Conservation (phyloP, 2,797 vertebrate species). For the Chelidonichthys spinosus region DNA sequence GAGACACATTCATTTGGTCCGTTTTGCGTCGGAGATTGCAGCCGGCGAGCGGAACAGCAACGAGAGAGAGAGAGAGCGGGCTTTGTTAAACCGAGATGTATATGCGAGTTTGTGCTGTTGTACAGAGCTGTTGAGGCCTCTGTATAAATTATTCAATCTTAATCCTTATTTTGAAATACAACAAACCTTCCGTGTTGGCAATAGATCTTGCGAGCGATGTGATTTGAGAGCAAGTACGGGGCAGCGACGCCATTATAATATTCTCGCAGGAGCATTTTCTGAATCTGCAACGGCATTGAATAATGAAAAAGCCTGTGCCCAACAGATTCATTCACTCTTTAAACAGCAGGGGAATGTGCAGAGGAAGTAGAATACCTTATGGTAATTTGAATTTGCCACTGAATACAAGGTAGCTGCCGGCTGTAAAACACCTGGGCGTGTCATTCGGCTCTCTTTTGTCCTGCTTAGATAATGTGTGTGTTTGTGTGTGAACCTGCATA, state of each 20-base stretch:
- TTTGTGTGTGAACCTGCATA: conserved; percentile 9
- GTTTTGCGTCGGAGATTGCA: conserved; percentile 53
- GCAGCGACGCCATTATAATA: conserved; percentile 60
- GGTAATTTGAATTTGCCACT: conserved; percentile 58
- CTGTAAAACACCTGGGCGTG: conserved; percentile 49
- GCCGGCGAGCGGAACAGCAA: conserved; percentile 22
- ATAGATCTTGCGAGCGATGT: conserved; percentile 60
- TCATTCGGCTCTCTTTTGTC: conserved; percentile 31
- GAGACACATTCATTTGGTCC: conserved; percentile 61
- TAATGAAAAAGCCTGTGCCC: conserved; percentile 72
- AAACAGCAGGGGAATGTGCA: conserved; percentile 48
- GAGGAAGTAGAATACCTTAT: conserved; percentile 42
- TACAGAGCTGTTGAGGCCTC: conserved; percentile 72
- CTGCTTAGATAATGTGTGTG: conserved; percentile 14
- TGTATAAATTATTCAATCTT: conserved; percentile 80
- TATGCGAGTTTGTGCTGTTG: conserved; percentile 49
- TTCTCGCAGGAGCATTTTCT: conserved; percentile 63
- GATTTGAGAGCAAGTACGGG: conserved; percentile 68
- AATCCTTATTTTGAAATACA: conserved; percentile 74
- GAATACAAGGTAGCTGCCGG: conserved; percentile 43
- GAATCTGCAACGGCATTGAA: conserved; percentile 65
- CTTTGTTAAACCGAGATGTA: conserved; percentile 7
- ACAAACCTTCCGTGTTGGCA: conserved; percentile 59
- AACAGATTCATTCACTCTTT: conserved; percentile 64
- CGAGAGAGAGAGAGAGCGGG: neutral